These are phyloP conservation scores for Melopsittacus undulatus DNA, from an alignment of 2,797 vertebrate species.

Conservation along the genomic window DNA sequence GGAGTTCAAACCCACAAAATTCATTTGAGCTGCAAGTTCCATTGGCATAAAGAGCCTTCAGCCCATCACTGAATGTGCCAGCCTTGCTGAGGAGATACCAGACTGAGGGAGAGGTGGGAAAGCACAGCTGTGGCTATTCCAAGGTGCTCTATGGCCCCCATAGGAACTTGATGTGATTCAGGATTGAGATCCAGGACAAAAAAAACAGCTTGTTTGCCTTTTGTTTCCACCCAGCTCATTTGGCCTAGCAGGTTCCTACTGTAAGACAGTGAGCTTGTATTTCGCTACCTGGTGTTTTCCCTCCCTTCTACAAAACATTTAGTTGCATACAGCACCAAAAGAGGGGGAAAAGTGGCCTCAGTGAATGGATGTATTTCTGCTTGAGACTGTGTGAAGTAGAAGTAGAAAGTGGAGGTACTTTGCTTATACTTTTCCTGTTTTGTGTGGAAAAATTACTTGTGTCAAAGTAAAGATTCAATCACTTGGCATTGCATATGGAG, in stretches of 20 bases:
- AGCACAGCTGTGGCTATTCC: background rate
- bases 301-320: background rate
- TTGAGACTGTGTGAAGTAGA: background rate
- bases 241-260: background rate
- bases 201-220: fast-evolving
- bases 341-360: background rate
- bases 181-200: background rate
- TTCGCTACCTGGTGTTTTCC: background rate
- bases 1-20: background rate
- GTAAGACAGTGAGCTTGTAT: background rate
- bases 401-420: background rate
- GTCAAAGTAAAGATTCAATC: background rate
- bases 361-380: background rate
- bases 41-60: background rate
- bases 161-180: background rate
- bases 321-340: background rate
- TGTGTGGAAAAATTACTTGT: background rate
- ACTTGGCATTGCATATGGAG: background rate
- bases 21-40: background rate
- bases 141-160: fast-evolving
- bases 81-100: background rate
- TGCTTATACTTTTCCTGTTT: background rate
- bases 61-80: fast-evolving
- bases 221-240: background rate
- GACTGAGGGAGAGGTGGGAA: background rate